These are phyloP conservation scores for Chondrosia reniformis DNA, from an alignment of 37 sponge, comb jelly and placozoan genomes.

Conservation along the genomic window DNA sequence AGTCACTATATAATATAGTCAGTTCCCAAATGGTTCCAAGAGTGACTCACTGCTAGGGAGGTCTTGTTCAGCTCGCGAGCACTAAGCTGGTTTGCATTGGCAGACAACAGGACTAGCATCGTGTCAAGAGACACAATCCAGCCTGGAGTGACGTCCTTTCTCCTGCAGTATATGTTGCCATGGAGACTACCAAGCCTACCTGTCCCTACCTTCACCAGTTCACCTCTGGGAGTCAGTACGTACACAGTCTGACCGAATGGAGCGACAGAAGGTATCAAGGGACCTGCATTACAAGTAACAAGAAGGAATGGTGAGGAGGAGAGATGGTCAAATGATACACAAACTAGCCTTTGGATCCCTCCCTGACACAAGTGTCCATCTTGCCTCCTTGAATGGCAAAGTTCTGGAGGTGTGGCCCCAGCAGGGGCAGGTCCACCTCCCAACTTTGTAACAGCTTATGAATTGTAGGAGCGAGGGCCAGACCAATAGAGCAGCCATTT, in stretches of 20 bases:
- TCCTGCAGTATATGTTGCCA: constrained; percentile 38
- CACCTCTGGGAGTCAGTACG: constrained; percentile 24
- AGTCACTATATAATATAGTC: too few relatives aligned
- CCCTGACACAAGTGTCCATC: too few relatives aligned
- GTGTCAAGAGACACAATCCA: constrained; percentile 41
- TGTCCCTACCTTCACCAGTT: constrained; percentile 42
- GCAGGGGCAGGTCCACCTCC: constrained; percentile 33
- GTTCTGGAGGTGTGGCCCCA: constrained; percentile 42
- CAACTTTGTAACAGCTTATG: constrained; percentile 39
- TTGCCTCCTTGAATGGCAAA: too few relatives aligned
- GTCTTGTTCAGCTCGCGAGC: too few relatives aligned
- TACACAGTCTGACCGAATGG: constrained; percentile 74
- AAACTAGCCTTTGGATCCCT: background rate
- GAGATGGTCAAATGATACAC: background rate
- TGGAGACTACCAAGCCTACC: constrained; percentile 35
- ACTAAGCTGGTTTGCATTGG: too few relatives aligned
- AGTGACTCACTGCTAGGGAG: too few relatives aligned
- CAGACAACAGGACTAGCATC: constrained; percentile 22
- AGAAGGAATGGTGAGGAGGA: background rate
- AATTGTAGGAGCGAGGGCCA: constrained; percentile 46
- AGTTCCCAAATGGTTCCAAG: too few relatives aligned
- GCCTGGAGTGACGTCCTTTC: constrained; percentile 28
- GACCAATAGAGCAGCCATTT: constrained; percentile 19
- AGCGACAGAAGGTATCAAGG: constrained; percentile 43
- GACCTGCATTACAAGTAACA: background rate